Evolutionary conservation across 2,888 invertebrate genomes (phyloP), one percentile per base, ranked within the genome.

Genomic region (Nemurella pictetii): DNA sequence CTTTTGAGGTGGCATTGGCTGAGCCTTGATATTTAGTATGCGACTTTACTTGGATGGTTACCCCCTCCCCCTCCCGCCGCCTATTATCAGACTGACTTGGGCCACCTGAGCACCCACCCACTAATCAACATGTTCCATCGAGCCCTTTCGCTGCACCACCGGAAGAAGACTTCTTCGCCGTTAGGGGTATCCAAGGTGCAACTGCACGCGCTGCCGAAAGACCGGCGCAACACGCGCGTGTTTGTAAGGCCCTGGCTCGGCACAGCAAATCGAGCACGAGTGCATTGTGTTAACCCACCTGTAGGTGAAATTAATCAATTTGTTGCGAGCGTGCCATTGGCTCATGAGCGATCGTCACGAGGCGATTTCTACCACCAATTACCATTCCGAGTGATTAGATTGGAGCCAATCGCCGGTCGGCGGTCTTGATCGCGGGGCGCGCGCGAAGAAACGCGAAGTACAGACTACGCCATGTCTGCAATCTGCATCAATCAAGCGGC

Each of bases 71-170:
- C 74, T 25, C 77, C 12, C 78, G 2, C 32, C 35, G n/a, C 27
- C 30, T 20, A 20, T 28, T 27, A 75, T 27, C 75, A n/a, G n/a
- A n/a, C n/a, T n/a, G n/a, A 78, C 78, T 30, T 78, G 78, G 29
- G 78, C 78, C 78, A 78, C 78, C 78, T 78, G 15, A 78, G 29
- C 9, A 29, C 5, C 72, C 74, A 83, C 72, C 72, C 83, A 73
- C 72, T 75, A 73, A 85, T 72, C 55, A 77, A 55, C 84, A 81
- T 36, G 73, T 32, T 73, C 29, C 55, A 28, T 25, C 80, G 55
- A 72, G 84, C 72, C 81, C 81, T 84, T 80, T 84, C 73, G 72
- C 80, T 84, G 78, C 84, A 83, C 32, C 72, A 73, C 80, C 83
- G 82, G 85, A 85, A 85, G 85, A 55, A 5, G 82, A 55, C 20